phyloP scores from a whole-genome alignment of 2,113 vertebrate species.

The Pituophis catenifer region DNA sequence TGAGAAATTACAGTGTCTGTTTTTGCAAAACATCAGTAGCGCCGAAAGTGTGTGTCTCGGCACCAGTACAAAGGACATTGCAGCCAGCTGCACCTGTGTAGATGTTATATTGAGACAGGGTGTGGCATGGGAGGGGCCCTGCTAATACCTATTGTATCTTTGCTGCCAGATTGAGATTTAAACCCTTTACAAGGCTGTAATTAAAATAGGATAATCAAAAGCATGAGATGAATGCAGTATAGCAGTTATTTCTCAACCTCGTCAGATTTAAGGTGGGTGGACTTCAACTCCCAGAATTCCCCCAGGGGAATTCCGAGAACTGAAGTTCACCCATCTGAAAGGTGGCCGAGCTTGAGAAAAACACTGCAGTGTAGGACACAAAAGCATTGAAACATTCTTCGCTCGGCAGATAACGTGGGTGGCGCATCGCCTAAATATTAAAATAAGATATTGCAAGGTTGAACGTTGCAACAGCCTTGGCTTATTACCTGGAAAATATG shows the following conservation, averaged over 20 bases:
- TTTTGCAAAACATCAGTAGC: background rate
- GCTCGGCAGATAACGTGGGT: background rate
- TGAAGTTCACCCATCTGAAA: background rate
- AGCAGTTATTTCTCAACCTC: background rate
- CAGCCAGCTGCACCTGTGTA: background rate
- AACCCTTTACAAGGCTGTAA: background rate
- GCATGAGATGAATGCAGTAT: background rate
- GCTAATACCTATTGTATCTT: background rate
- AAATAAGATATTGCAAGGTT: background rate
- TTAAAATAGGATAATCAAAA: background rate
- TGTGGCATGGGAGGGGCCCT: background rate
- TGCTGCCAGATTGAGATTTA: background rate
- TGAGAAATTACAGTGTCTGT: background rate
- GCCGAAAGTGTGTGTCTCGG: too few species aligned
- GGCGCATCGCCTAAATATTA: background rate
- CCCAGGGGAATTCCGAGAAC: background rate
- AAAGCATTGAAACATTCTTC: background rate
- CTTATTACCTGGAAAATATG: conserved; percentile 22
- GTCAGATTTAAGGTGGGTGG: background rate
- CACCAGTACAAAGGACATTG: background rate
- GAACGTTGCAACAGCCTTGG: background rate
- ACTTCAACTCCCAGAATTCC: background rate
- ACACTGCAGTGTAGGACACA: background rate
- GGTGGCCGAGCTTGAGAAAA: background rate
- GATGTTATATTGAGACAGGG: background rate